Conservation (phyloP, 2,888 invertebrate species). For the Rotaria magnacalcarata region DNA sequence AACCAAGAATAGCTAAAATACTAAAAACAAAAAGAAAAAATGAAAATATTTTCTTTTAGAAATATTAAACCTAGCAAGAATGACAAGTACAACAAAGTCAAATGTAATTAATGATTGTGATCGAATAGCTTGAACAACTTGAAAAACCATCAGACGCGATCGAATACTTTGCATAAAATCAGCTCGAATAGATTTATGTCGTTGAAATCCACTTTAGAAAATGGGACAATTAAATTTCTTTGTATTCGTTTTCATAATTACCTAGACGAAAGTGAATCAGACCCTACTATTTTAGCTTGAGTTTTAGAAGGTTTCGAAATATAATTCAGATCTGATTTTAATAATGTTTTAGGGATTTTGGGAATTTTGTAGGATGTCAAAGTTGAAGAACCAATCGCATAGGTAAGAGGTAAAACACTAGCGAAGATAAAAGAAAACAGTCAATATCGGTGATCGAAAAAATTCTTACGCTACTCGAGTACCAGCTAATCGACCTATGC, state of each 20-base stretch:
- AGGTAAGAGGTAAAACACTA: constrained; percentile 17
- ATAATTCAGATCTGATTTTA: background rate
- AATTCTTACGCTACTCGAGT: constrained; percentile 17
- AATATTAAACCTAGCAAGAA: constrained; percentile 66
- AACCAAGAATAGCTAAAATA: constrained; percentile 70
- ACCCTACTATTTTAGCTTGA: too few relatives aligned
- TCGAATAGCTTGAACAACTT: constrained; percentile 67
- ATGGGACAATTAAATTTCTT: background rate
- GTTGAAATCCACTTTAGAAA: background rate
- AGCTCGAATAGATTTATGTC: background rate
- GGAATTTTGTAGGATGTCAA: background rate
- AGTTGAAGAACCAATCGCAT: background rate
- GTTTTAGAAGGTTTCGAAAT: background rate
- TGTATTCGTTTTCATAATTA: background rate
- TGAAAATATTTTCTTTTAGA: background rate
- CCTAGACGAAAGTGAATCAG: background rate
- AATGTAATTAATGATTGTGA: constrained; percentile 71
- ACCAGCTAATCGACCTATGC: background rate
- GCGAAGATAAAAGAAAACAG: background rate
- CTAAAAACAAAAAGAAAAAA: constrained; percentile 58
- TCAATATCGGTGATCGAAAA: too few relatives aligned
- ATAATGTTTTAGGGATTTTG: background rate
- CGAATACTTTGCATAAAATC: constrained; percentile 57
- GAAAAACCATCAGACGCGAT: constrained; percentile 55
- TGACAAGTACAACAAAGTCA: constrained; percentile 70